Percentiles rank a stretch among this genome's conserved stretches.
Evolutionary conservation across 2,888 invertebrate species (phyloP).

Genomic region (Chrysolina haemoptera): DNA sequence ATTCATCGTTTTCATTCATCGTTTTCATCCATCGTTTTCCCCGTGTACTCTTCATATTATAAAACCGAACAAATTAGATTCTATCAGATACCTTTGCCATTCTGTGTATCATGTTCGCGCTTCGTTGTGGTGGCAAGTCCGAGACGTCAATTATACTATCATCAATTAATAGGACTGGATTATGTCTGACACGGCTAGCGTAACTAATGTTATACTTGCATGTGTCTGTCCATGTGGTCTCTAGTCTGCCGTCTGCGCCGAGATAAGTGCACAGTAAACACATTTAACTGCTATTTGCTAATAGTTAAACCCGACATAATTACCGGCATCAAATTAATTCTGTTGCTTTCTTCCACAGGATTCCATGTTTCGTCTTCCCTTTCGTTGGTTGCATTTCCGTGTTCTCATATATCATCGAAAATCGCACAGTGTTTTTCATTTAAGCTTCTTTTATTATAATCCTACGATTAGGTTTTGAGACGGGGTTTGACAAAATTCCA

Average conservation of each 20-base stretch:
- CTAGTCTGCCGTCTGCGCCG: conserved; percentile 25
- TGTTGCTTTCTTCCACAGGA: conserved; percentile 24
- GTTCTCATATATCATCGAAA: neutral
- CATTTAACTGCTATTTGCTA: conserved; percentile 59
- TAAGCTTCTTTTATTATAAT: no score
- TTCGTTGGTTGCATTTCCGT: neutral
- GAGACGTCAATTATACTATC: conserved; percentile 50
- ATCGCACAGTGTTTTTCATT: neutral
- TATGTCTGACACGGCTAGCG: conserved; percentile 47
- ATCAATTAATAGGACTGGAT: conserved; percentile 50
- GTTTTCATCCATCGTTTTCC: no score
- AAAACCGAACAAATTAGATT: neutral
- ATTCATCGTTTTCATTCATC: no score
- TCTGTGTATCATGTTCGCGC: conserved; percentile 23
- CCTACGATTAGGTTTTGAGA: no score
- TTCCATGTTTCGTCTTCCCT: conserved; percentile 30
- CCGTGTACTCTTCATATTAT: no score
- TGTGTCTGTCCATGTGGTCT: conserved; percentile 40
- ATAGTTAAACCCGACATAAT: conserved; percentile 59
- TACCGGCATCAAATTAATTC: conserved; percentile 54
- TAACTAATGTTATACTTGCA: conserved; percentile 55
- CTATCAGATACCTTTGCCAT: neutral
- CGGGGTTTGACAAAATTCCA: no score
- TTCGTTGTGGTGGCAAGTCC: conserved; percentile 26
- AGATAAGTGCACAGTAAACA: conserved; percentile 52